A percentile compares a stretch with the other conserved stretches of the same genome.
Conservation (phyloP, 1,140 invertebrate species). For the Myzus persicae region DNA sequence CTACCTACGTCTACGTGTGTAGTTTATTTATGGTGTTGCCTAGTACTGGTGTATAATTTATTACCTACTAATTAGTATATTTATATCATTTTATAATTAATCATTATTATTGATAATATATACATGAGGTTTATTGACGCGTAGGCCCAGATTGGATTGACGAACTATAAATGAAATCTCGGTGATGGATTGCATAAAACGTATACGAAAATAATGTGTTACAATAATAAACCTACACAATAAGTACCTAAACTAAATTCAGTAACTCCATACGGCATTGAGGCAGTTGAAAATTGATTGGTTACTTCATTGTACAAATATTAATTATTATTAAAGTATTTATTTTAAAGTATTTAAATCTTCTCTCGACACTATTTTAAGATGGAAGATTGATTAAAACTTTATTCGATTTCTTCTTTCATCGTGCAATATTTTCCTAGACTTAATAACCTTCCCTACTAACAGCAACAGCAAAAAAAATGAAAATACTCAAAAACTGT, state of each 20-base stretch:
- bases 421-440: not conserved
- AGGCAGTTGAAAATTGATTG: not conserved
- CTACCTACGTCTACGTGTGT: not conserved
- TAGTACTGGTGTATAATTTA: not conserved
- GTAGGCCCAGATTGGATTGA: not conserved
- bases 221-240: not conserved
- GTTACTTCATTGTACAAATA: too few relatives aligned
- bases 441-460: not conserved
- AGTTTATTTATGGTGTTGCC: too few relatives aligned
- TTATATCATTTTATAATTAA: not conserved
- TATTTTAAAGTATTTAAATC: not conserved
- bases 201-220: not conserved
- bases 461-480: not conserved
- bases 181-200: not conserved
- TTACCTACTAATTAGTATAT: not conserved
- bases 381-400: not conserved
- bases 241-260: not conserved
- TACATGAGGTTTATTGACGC: not conserved
- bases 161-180: not conserved
- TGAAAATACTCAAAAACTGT: not conserved
- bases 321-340: too few relatives aligned
- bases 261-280: not conserved
- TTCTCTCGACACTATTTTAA: not conserved
- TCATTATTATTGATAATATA: too few relatives aligned
- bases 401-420: not conserved